These are phyloP conservation scores for Rallus crepitans DNA, from an alignment of 2,797 vertebrate genomes.

Conservation along the genomic window DNA sequence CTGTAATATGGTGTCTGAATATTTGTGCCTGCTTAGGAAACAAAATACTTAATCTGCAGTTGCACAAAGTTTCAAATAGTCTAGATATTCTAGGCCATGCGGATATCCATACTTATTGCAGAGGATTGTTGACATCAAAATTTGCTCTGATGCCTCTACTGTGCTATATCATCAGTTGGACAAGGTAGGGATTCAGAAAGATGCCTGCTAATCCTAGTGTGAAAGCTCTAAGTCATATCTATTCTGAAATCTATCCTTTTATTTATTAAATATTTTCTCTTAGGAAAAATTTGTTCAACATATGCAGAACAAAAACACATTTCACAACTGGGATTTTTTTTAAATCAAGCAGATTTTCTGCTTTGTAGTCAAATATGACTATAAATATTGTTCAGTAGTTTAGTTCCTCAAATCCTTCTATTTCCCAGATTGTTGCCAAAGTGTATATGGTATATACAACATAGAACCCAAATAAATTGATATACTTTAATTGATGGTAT, in stretches of 20 bases:
- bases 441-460: neutral
- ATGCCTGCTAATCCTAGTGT: neutral
- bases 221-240: neutral
- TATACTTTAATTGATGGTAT: neutral
- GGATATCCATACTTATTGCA: neutral
- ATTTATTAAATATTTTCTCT: neutral
- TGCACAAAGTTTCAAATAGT: neutral
- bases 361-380: neutral
- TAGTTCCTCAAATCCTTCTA: neutral
- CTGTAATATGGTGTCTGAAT: neutral
- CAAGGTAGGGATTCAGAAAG: neutral
- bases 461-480: neutral
- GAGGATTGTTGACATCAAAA: neutral
- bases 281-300: neutral
- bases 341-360: neutral
- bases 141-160: neutral
- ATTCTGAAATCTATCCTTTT: neutral
- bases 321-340: neutral
- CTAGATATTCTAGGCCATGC: neutral
- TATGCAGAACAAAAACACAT: neutral
- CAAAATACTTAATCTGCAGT: neutral
- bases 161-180: neutral
- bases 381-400: neutral
- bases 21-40: neutral
- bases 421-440: neutral